These are phyloP conservation scores for Eulemur coronatus DNA, from an alignment of 2,797 vertebrate species.

Conservation along the genomic window DNA sequence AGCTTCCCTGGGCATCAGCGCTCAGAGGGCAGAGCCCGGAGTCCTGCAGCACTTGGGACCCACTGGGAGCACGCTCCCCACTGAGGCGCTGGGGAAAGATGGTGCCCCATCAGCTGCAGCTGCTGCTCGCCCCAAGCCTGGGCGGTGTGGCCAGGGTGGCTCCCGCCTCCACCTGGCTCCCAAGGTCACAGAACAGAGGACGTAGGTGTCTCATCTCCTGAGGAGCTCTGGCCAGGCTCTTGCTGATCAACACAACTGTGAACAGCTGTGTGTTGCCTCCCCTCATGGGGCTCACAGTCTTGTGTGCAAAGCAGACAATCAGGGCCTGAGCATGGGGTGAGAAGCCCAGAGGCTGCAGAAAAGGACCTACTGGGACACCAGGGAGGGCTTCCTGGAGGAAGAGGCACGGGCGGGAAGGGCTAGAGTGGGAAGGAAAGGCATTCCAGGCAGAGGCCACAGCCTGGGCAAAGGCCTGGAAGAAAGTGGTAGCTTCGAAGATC, in stretches of 20 bases:
- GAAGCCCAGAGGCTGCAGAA: not conserved
- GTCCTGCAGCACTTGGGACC: fast-evolving
- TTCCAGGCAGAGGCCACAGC: not conserved
- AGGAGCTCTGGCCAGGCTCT: not conserved
- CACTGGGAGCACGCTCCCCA: not conserved
- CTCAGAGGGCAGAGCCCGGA: not conserved
- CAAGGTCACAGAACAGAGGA: not conserved
- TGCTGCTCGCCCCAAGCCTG: not conserved
- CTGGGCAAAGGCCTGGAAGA: not conserved
- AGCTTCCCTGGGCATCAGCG: not conserved
- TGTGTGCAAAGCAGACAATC: not conserved
- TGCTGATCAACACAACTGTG: not conserved
- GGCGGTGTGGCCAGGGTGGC: not conserved
- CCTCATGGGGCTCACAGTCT: not conserved
- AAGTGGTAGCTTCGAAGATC: not conserved
- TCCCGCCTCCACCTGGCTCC: not conserved
- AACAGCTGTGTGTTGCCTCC: not conserved
- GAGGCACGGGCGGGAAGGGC: not conserved
- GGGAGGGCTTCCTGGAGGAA: not conserved
- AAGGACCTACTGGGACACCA: not conserved
- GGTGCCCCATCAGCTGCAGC: not conserved
- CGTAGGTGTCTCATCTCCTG: not conserved
- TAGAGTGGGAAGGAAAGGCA: not conserved
- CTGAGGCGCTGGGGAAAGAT: fast-evolving
- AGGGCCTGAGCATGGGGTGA: not conserved